Evolutionary conservation across 2,113 vertebrate genomes (phyloP).

Genomic region (Cnemophilus loriae): DNA sequence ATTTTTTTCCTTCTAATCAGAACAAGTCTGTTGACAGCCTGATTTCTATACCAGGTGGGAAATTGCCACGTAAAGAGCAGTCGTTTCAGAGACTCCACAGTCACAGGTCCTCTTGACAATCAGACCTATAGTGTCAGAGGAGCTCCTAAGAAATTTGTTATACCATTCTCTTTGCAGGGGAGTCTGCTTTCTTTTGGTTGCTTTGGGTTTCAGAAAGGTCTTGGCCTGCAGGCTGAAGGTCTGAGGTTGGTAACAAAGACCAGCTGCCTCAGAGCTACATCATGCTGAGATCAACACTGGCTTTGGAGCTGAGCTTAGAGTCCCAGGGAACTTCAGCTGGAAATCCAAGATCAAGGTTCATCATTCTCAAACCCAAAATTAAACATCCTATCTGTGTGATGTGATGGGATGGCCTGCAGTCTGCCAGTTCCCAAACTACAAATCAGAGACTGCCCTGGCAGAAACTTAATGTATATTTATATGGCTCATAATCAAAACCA

Average conservation of each 20-base stretch:
- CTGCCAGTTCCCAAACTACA: background rate
- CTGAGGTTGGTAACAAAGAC: background rate
- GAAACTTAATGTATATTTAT: background rate
- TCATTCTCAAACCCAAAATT: background rate
- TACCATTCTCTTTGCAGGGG: background rate
- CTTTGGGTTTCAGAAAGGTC: background rate
- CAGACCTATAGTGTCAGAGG: background rate
- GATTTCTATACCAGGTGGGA: background rate
- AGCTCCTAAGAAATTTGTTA: background rate
- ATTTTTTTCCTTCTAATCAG: background rate
- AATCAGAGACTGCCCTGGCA: background rate
- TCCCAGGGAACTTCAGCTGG: background rate
- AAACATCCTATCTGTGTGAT: accelerated
- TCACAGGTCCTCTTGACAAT: background rate
- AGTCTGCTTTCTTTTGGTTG: background rate
- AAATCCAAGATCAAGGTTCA: background rate
- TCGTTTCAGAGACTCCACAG: background rate
- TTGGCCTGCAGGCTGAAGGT: background rate
- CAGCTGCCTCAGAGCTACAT: background rate
- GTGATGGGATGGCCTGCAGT: accelerated
- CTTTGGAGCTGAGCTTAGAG: background rate
- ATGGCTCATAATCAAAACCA: background rate
- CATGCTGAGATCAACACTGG: background rate
- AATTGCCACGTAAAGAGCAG: background rate
- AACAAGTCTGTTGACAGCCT: background rate